These are phyloP conservation scores for Grammomys dolichurus DNA, from an alignment of 2,113 vertebrate genomes.

Conservation along the genomic window DNA sequence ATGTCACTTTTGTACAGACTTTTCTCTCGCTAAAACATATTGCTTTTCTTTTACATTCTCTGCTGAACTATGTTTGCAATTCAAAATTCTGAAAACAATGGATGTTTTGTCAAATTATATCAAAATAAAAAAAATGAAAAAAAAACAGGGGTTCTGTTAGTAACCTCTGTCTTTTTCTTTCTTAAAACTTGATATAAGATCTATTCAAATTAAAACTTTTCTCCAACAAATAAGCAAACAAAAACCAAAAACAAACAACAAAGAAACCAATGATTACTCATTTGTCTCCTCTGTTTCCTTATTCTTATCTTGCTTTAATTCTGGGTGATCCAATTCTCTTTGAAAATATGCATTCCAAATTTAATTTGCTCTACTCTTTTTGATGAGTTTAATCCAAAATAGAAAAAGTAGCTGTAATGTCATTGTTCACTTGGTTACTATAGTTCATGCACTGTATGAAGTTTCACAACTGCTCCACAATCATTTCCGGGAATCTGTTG, in stretches of 20 bases:
- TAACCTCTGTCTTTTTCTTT: not conserved
- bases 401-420: not conserved
- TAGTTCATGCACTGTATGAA: not conserved
- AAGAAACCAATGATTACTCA: not conserved
- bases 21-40: not conserved
- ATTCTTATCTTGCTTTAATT: not conserved
- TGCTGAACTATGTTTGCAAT: slow-evolving; percentile 2
- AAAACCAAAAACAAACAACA: not conserved
- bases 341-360: slow-evolving; percentile 22
- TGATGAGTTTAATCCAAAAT: not conserved
- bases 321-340: not conserved
- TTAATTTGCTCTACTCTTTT: slow-evolving; percentile 14
- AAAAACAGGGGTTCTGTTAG: not conserved
- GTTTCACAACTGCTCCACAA: not conserved
- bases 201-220: not conserved
- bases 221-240: not conserved
- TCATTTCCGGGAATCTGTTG: not conserved
- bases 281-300: not conserved
- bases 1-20: not conserved
- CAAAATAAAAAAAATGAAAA: not conserved
- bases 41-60: not conserved
- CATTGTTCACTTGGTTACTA: not conserved
- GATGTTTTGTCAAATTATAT: slow-evolving; percentile 6
- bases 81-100: slow-evolving; percentile 55
- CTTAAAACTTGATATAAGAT: not conserved